Evolutionary conservation across 2,113 vertebrate species (phyloP).

Genomic region (Cygnus atratus): DNA sequence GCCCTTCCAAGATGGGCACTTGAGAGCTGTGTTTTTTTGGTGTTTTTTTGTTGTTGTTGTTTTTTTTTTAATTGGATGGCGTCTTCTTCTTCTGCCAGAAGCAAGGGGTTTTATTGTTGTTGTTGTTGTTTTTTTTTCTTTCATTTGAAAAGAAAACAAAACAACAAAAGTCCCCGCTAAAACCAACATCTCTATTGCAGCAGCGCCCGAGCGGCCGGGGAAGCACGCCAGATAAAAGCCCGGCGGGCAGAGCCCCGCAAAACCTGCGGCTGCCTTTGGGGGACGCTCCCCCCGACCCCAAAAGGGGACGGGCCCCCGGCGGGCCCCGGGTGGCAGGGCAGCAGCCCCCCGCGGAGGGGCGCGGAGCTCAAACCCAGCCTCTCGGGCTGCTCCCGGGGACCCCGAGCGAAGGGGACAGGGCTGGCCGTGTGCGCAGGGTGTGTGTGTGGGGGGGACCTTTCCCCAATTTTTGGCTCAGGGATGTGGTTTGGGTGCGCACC

Average conservation of each 20-base stretch:
- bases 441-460: background rate
- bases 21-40: background rate
- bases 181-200: slow-evolving; percentile 11
- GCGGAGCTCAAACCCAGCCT: background rate
- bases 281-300: background rate
- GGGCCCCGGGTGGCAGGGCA: background rate
- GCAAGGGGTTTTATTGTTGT: background rate
- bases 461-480: background rate
- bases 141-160: slow-evolving; percentile 57
- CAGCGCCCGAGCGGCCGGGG: background rate
- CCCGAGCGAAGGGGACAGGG: background rate
- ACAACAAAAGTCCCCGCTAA: slow-evolving; percentile 12
- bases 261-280: background rate
- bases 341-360: background rate
- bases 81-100: slow-evolving; percentile 11
- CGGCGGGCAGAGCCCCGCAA: background rate
- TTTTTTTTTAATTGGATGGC: background rate
- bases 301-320: background rate
- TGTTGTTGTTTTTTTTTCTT: slow-evolving; percentile 11
- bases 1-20: background rate
- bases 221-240: slow-evolving; percentile 23
- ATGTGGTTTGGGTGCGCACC: background rate
- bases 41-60: background rate
- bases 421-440: background rate
- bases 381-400: rapidly evolving